A percentile compares a stretch with the other conserved stretches of the same genome.
These are phyloP conservation scores for Kuschelorhynchus macadamiae DNA, from an alignment of 2,888 invertebrate genomes.

Conservation along the genomic window DNA sequence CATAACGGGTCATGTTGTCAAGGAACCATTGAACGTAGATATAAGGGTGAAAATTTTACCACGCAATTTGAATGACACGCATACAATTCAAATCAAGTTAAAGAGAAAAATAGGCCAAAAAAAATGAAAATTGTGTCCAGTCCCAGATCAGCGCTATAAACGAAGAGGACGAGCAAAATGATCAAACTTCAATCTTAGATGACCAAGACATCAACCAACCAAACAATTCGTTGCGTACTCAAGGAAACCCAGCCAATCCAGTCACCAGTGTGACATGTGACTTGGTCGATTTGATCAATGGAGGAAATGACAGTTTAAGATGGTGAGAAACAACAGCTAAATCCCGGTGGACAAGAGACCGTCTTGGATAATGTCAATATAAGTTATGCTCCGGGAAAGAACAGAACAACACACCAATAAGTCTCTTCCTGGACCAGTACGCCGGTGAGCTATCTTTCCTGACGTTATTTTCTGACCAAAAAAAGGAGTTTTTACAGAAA, in stretches of 20 bases:
- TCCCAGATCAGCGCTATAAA: background rate
- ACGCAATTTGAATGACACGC: constrained; percentile 26
- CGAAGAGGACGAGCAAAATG: too few species aligned
- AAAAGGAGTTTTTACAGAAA: constrained; percentile 16
- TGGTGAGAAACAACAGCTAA: too few species aligned
- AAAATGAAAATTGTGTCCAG: too few species aligned
- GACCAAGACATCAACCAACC: too few species aligned
- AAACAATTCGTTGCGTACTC: too few species aligned
- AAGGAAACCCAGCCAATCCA: too few species aligned
- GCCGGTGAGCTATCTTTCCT: constrained; percentile 28
- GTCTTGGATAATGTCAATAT: constrained; percentile 12
- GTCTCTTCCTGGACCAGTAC: constrained; percentile 19
- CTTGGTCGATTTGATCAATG: too few species aligned
- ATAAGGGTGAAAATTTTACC: constrained; percentile 26
- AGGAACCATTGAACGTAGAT: constrained; percentile 29
- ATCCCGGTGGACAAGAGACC: constrained; percentile 21
- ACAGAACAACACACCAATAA: too few species aligned
- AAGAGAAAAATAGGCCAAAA: constrained; percentile 30
- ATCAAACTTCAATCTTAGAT: too few species aligned
- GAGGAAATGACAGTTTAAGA: too few species aligned
- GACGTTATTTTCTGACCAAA: constrained; percentile 28
- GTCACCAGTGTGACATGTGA: too few species aligned
- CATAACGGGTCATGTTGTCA: constrained; percentile 35
- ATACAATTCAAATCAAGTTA: constrained; percentile 31
- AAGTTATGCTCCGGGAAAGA: constrained; percentile 23